phyloP scores from a whole-genome alignment of 2,113 vertebrate species.

The Elephantulus edwardii region DNA sequence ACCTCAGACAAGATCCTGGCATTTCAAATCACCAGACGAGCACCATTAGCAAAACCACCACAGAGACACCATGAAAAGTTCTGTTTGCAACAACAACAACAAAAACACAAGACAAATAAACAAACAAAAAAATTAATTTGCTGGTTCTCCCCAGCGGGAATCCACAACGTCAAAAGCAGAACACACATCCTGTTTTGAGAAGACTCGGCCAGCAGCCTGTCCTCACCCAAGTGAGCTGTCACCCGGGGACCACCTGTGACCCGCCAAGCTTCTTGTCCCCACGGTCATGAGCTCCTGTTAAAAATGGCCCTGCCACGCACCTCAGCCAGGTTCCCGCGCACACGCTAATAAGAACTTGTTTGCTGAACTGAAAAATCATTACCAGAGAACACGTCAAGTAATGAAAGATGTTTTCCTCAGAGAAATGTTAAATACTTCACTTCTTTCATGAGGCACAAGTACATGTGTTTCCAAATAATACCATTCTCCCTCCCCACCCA shows the following conservation, averaged over 20 bases:
- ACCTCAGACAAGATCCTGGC: background rate
- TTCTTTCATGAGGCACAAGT: constrained; percentile 70
- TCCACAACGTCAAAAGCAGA: background rate
- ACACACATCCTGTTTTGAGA: fast-evolving
- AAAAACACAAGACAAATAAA: background rate
- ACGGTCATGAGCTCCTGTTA: background rate
- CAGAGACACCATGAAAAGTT: fast-evolving
- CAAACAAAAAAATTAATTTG: background rate
- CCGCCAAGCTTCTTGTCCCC: background rate
- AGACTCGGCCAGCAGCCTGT: background rate
- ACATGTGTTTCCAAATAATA: constrained; percentile 77
- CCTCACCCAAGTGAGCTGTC: no score
- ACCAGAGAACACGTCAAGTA: constrained; percentile 55
- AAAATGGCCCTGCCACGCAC: constrained; percentile 28
- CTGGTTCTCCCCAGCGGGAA: background rate
- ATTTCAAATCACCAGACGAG: background rate
- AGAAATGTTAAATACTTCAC: constrained; percentile 72
- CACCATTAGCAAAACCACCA: background rate
- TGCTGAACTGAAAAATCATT: constrained; percentile 72
- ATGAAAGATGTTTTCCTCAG: constrained; percentile 75
- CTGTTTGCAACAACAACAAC: background rate
- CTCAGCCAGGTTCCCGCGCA: constrained; percentile 6
- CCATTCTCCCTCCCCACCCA: constrained; percentile 49
- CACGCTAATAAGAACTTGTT: constrained; percentile 66
- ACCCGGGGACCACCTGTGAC: background rate